A percentile compares a stretch with the other conserved stretches of the same genome.
Conservation (phyloP, 2,888 invertebrate species). For the Strigamia transsilvanica region DNA sequence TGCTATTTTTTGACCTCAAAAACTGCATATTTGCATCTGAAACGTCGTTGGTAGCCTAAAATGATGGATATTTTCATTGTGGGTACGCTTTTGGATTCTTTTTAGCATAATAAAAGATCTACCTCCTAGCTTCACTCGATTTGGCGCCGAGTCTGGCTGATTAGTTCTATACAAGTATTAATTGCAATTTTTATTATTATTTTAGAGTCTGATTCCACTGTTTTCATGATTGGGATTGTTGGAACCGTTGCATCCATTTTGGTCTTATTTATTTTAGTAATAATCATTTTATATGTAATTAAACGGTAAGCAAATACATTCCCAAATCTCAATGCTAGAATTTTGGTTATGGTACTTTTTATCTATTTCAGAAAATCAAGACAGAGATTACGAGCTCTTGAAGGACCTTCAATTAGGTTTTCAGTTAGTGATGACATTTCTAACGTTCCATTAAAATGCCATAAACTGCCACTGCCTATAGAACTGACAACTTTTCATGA, state of each 20-base stretch:
- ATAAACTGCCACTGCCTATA: conserved; percentile 2
- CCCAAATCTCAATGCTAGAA: neutral
- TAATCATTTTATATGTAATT: conserved; percentile 30
- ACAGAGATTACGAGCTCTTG: conserved; percentile 23
- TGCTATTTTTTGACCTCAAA: too few species aligned
- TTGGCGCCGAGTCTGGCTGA: too few species aligned
- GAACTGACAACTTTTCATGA: conserved; percentile 11
- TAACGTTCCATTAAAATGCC: conserved; percentile 3
- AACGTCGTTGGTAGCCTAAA: too few species aligned
- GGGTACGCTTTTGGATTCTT: too few species aligned
- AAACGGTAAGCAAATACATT: conserved; percentile 6
- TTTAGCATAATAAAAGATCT: too few species aligned
- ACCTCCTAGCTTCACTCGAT: too few species aligned
- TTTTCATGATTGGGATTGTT: conserved; percentile 35
- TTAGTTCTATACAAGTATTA: neutral
- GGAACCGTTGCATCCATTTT: conserved; percentile 32
- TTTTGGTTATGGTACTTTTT: neutral
- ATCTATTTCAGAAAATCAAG: neutral
- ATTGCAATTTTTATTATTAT: neutral
- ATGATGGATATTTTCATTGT: too few species aligned
- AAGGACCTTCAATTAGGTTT: conserved; percentile 23
- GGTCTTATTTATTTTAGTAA: neutral
- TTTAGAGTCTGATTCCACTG: conserved; percentile 33
- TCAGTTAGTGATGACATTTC: conserved; percentile 29
- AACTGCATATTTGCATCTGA: too few species aligned